Percentiles rank a stretch among this genome's conserved stretches.
Conservation (phyloP, 2,888 invertebrate genomes). For the Hirtodrosophila confusa region DNA sequence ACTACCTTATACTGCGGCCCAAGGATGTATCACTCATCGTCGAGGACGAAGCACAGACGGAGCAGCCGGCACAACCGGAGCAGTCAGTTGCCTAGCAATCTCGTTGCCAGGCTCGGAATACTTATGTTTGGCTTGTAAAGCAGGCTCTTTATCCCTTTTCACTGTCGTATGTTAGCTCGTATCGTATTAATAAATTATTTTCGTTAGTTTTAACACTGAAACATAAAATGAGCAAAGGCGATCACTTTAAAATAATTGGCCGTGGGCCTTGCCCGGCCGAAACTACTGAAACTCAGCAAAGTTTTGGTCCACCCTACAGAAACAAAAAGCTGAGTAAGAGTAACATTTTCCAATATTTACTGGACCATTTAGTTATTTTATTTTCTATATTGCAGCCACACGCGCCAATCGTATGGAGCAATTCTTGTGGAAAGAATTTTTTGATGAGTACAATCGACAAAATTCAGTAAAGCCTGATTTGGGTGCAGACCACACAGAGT, state of each 20-base stretch:
- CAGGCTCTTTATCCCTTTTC: constrained; percentile 27
- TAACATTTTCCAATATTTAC: not conserved
- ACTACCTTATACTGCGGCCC: constrained; percentile 88
- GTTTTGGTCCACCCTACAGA: constrained; percentile 63
- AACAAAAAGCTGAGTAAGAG: constrained; percentile 70
- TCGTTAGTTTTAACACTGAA: constrained; percentile 28
- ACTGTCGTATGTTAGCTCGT: constrained; percentile 22
- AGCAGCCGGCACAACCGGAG: constrained; percentile 6
- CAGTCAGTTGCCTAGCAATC: constrained; percentile 51
- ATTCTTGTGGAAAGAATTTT: constrained; percentile 82
- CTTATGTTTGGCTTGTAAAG: constrained; percentile 42
- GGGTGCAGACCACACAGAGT: constrained; percentile 71
- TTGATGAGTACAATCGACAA: constrained; percentile 79
- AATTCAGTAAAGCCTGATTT: constrained; percentile 25
- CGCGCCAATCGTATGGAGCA: constrained; percentile 77
- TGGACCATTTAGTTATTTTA: not conserved
- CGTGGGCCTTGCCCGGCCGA: constrained; percentile 38
- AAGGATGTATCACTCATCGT: constrained; percentile 85
- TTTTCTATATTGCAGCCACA: constrained; percentile 62
- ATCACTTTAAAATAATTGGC: constrained; percentile 42
- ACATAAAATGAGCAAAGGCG: constrained; percentile 18
- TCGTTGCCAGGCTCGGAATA: constrained; percentile 23
- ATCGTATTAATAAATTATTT: constrained; percentile 61
- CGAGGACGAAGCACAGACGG: constrained; percentile 62
- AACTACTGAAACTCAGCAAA: constrained; percentile 56